These are phyloP conservation scores for Vanessa atalanta DNA, from an alignment of 1,140 invertebrate species.

Conservation along the genomic window DNA sequence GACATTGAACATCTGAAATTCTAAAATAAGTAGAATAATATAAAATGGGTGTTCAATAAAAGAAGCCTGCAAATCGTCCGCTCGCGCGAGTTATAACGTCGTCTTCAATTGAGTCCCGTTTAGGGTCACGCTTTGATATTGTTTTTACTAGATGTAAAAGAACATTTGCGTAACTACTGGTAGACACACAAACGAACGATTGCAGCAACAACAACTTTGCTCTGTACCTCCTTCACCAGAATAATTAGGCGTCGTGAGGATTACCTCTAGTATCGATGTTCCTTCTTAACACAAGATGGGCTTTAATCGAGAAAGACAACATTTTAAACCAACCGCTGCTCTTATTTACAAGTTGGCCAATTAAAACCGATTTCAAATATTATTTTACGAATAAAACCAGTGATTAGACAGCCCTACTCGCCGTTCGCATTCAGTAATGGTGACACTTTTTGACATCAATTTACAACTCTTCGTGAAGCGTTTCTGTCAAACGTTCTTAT, in stretches of 20 bases:
- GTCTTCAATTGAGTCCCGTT: neutral
- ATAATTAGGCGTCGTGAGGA: too few species aligned
- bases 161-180: too few species aligned
- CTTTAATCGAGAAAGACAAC: too few species aligned
- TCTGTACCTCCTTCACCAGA: too few species aligned
- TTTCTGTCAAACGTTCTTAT: neutral
- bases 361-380: neutral
- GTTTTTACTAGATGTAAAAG: too few species aligned
- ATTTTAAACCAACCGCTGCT: neutral
- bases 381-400: neutral
- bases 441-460: slow-evolving; percentile 4
- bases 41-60: neutral
- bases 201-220: too few species aligned
- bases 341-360: neutral
- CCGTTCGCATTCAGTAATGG: neutral
- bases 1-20: neutral
- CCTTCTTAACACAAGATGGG: too few species aligned
- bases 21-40: neutral
- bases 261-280: too few species aligned
- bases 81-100: neutral
- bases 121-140: neutral
- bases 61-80: neutral
- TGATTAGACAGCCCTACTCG: neutral
- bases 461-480: neutral
- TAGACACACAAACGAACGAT: too few species aligned